Evolutionary conservation across 2,888 invertebrate genomes (phyloP), one percentile per base, ranked within the genome.

Genomic region (Buathra laborator): DNA sequence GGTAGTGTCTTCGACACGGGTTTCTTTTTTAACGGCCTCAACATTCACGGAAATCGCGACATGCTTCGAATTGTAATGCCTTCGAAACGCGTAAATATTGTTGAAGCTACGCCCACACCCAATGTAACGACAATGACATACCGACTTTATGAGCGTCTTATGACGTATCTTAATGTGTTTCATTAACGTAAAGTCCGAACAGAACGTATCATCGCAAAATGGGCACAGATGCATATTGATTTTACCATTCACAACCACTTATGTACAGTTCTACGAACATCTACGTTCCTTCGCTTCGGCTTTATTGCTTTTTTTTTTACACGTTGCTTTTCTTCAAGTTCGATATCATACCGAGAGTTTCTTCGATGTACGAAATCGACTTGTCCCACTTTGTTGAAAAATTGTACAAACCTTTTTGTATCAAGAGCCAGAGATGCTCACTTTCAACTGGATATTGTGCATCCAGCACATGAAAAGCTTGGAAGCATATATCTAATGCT

Each of bases 351-450:
- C 10, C 77, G 16, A 53, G 16, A 75, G 59, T 74, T 10, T 86
- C 86, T 32, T 81, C 51, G 4, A 80, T 71, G 24, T 83, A 77
- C n/a, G 76, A 46, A 46, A 77, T 81, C 32, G 62, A 56, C 14
- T 84, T 84, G 56, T 87, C 87, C 43, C 53, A 87, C 51, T 86
- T 81, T 32, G 67, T 86, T 16, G 44, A 44, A 3, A 74, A 48
- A 9, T 70, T 37, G 14, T 85, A 86, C 53, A 85, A 53, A 59
- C 80, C 83, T 43, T 70, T 70, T 78, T 85, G 81, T 10, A 85
- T 85, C 19, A 83, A 43, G 2, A 46, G 51, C 86, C 85, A 84
- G 14, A 87, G 24, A 64, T 87, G 85, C 48, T 72, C 67, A 51
- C 83, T 85, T 44, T 78, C 71, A 3, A 62, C 24, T 0, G 86